Evolutionary conservation across 2,797 vertebrate genomes (phyloP).

Genomic region (Coilia nasus): DNA sequence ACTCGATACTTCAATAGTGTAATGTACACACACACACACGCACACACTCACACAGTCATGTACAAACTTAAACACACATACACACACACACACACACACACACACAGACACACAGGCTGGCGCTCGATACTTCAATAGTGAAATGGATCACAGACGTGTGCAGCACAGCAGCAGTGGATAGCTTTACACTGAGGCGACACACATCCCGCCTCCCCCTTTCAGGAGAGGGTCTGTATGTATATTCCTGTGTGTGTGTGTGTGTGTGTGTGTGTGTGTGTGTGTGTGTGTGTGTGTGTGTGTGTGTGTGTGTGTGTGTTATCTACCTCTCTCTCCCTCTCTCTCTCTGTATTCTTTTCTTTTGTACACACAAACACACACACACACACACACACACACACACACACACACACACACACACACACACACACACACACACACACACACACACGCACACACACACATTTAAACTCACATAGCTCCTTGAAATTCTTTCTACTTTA

Average conservation of each 20-base stretch:
- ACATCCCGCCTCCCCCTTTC: background rate
- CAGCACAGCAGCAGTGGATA: background rate
- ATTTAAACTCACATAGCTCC: background rate
- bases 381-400: background rate
- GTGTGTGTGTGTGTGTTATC: background rate
- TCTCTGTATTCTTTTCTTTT: too few species aligned
- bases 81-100: conserved; percentile 16
- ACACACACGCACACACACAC: background rate
- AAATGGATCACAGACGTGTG: background rate
- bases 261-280: background rate
- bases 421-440: too few species aligned
- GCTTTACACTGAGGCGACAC: background rate
- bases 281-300: background rate
- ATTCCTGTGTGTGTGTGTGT: background rate
- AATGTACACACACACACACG: background rate
- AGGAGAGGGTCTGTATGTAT: background rate
- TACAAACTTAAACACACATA: conserved; percentile 7
- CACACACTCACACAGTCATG: conserved; percentile 13
- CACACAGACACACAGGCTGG: conserved; percentile 24
- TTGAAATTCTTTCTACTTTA: background rate
- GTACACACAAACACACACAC: background rate
- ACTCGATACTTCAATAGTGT: conserved; percentile 36
- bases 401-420: background rate
- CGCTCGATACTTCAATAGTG: conserved; percentile 42
- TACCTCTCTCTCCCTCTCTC: too few species aligned